Percentiles rank a stretch among this genome's conserved stretches.
phyloP scores from a whole-genome alignment of 92 coral and sea anemone species.

The Zoanthus gigantus region DNA sequence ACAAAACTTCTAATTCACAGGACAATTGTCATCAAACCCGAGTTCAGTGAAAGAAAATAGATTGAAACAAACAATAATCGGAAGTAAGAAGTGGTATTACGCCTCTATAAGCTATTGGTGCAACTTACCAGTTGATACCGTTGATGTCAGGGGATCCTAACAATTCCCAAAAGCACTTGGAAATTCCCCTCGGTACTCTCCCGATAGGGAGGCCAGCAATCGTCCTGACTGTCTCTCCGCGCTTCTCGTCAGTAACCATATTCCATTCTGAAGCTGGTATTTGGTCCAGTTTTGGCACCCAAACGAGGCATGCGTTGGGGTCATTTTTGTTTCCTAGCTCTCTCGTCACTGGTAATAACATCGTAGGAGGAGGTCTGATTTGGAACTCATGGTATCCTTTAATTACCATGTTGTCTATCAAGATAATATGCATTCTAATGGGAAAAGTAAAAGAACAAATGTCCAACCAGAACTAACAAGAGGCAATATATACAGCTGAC shows the following conservation, averaged over 20 bases:
- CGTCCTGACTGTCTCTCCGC: conserved; percentile 62
- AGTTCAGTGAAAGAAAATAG: neutral
- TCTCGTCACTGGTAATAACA: conserved; percentile 55
- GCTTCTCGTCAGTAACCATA: conserved; percentile 49
- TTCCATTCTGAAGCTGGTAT: conserved; percentile 45
- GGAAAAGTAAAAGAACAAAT: neutral
- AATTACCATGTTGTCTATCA: conserved; percentile 5
- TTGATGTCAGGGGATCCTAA: conserved; percentile 15
- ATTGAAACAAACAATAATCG: neutral
- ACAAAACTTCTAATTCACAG: neutral
- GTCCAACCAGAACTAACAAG: neutral
- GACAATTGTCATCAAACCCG: neutral
- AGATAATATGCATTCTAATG: neutral
- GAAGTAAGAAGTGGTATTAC: neutral
- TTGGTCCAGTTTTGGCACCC: conserved; percentile 58
- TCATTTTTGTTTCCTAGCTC: conserved; percentile 60
- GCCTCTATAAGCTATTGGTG: neutral
- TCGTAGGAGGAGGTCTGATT: neutral
- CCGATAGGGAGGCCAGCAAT: conserved; percentile 73
- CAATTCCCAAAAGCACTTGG: conserved; percentile 55
- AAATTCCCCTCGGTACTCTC: conserved; percentile 49
- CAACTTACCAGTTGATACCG: conserved; percentile 21
- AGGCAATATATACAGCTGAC: neutral
- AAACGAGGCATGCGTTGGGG: conserved; percentile 47
- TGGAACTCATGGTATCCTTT: conserved; percentile 28